phyloP scores from a whole-genome alignment of 92 coral and sea anemone species.

The Epizoanthus rinbou region DNA sequence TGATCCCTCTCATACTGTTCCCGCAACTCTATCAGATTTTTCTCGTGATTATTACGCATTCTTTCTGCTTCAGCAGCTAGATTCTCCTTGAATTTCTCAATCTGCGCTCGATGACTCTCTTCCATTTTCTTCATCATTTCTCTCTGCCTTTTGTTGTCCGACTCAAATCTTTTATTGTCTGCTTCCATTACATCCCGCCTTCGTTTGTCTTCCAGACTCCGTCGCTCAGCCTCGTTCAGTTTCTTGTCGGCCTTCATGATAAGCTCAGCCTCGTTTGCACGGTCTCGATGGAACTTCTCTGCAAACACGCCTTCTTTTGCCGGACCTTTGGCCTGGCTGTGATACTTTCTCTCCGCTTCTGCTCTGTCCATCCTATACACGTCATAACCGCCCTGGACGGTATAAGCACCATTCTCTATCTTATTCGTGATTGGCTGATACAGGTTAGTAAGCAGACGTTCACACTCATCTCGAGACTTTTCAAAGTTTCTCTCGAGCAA shows the following conservation, averaged over 20 bases:
- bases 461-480: slow-evolving; percentile 4
- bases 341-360: not conserved
- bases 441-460: not conserved
- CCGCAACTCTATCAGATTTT: not conserved
- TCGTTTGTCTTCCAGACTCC: not conserved
- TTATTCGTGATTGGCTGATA: slow-evolving; percentile 2
- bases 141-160: not conserved
- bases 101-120: not conserved
- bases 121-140: not conserved
- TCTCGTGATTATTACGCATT: not conserved
- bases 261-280: slow-evolving; percentile 4
- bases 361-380: not conserved
- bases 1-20: not conserved
- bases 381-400: not conserved
- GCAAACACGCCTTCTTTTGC: slow-evolving; percentile 1
- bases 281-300: not conserved
- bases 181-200: not conserved
- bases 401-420: slow-evolving; percentile 3
- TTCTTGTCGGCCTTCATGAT: slow-evolving; percentile 15
- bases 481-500: not conserved
- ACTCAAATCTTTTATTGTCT: not conserved
- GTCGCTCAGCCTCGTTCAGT: not conserved
- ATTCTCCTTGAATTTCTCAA: not conserved
- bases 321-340: slow-evolving; percentile 2
- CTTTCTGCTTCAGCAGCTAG: not conserved